Percentiles rank a stretch among this genome's conserved stretches.
Evolutionary conservation across 1,140 invertebrate species (phyloP).

Genomic region (Lordiphosa collinella): DNA sequence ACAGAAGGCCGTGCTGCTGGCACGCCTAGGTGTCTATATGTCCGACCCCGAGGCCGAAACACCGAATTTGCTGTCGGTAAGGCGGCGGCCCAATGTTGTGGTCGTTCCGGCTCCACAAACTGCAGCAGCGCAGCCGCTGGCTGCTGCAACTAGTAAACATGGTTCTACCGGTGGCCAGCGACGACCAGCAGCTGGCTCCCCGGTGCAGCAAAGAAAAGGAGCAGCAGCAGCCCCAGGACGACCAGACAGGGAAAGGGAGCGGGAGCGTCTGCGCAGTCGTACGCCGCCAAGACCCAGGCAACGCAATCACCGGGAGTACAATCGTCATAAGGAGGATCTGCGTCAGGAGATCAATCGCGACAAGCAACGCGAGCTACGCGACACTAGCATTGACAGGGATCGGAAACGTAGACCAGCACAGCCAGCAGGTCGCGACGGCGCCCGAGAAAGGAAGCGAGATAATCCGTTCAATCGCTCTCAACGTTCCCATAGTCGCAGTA

Average conservation of each 20-base stretch:
- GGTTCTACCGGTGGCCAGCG: constrained; percentile 79
- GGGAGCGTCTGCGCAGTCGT: constrained; percentile 42
- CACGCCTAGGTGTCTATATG: constrained; percentile 82
- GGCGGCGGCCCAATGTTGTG: no score
- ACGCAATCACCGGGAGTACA: constrained; percentile 78
- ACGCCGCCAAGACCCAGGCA: constrained; percentile 49
- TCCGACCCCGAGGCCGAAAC: constrained; percentile 80
- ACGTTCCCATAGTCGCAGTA: no score
- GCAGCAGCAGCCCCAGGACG: constrained; percentile 24
- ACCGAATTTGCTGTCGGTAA: neutral
- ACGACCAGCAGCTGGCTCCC: constrained; percentile 11
- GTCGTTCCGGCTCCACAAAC: no score
- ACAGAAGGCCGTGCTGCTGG: constrained; percentile 88
- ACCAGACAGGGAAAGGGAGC: constrained; percentile 6
- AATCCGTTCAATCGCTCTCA: constrained; percentile 52
- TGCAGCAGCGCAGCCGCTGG: constrained; percentile 10
- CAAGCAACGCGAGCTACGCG: constrained; percentile 65
- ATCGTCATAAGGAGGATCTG: constrained; percentile 77
- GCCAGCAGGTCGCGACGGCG: constrained; percentile 39
- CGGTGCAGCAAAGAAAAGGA: constrained; percentile 20
- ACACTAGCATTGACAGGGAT: constrained; percentile 55
- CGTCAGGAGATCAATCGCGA: constrained; percentile 75
- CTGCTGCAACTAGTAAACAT: constrained; percentile 77
- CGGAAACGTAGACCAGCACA: constrained; percentile 22
- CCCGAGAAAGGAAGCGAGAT: constrained; percentile 52